Base-by-base conservation (phyloP, 2,888 invertebrate species). In the Hipparchia semele region DNA sequence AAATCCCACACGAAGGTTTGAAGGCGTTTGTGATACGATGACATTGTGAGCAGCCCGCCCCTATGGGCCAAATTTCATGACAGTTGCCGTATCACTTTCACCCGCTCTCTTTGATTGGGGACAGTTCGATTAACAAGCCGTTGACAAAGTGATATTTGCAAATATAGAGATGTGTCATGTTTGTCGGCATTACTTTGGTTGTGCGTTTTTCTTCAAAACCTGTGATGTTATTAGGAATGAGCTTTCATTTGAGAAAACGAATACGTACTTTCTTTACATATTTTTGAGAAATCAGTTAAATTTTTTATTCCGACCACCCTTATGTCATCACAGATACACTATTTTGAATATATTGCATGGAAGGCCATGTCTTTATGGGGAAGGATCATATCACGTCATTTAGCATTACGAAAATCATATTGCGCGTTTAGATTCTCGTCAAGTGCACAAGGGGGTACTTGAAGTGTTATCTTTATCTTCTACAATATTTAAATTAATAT, bases 401-500 rank as follows among this genome's bases (percentile, higher is more conserved):
- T 64, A 51, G 49, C 10, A 51, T 49, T 51, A 23, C 51, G 49
- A 9, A 10, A 23, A 49, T 64, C 45, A 56, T 45, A 13, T 67
- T 45, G 39, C 54, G n/a, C 56, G 67, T 13, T 51, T 61, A 8
- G 6, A 13, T 46, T 45, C 23, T 49, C 46, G 49, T 58, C 23
- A 58, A 68, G 49, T 49, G 12, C 12, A 68, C 58, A 7, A 59
- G 68, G 56, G 67, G 49, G 13, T 61, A 69, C 60, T 69, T 60
- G 60, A 69, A 60, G 77, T 70, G 81, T 82, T 70, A 84, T 84
- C 80, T 83, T 81, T 81, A 84, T 84, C 80, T 83, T 81, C 81
- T 79, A 81, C 79, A 82, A 79, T 79, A 83, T 82, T 82, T 82
- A 82, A 87, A 88, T 91, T 85, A 86, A 88, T 90, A 85, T 90